Evolutionary conservation across 2,113 vertebrate genomes (phyloP).

Genomic region (Oreamnos americanus): DNA sequence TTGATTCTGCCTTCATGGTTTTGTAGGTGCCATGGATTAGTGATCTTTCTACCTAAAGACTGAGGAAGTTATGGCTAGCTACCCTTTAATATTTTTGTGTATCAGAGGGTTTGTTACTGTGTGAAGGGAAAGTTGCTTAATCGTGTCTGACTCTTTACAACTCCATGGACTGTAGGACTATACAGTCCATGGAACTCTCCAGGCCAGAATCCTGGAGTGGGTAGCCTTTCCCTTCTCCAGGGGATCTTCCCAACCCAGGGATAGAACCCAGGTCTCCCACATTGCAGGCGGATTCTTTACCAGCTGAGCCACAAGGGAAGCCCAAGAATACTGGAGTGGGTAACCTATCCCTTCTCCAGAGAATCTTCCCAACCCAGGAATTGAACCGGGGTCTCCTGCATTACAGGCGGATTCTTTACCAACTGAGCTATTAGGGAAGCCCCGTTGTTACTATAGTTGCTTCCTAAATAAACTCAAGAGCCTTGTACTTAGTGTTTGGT

Average conservation of each 20-base stretch:
- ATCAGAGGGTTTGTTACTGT: not conserved
- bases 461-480: not conserved
- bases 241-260: not conserved
- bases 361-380: not conserved
- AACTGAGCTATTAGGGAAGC: not conserved
- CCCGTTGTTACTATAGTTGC: not conserved
- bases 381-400: not conserved
- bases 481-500: not conserved
- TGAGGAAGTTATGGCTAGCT: no score
- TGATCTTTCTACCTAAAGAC: not conserved
- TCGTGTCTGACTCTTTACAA: not conserved
- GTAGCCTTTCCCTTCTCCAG: not conserved
- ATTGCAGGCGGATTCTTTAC: not conserved
- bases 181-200: not conserved
- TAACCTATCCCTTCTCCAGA: not conserved
- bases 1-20: not conserved
- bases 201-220: not conserved
- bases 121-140: not conserved
- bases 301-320: not conserved
- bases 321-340: not conserved
- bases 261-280: not conserved
- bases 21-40: fast-evolving
- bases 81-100: not conserved
- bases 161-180: not conserved
- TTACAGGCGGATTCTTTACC: not conserved